Base-by-base conservation (phyloP, 92 coral and sea anemone genomes). In the Phymanthus crucifer region DNA sequence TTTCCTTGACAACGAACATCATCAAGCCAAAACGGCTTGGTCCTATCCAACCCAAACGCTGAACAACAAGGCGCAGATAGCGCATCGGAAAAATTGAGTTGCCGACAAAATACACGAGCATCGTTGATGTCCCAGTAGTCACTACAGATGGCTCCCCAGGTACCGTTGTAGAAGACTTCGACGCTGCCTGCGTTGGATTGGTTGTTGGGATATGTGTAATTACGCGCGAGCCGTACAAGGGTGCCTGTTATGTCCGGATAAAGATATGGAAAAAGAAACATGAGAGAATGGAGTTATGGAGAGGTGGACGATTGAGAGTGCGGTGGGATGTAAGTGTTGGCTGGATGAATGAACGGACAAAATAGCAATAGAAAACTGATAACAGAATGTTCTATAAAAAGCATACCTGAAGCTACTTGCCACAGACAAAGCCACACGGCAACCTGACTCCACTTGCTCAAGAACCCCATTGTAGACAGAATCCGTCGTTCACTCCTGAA, bases 121-220 rank as follows among this genome's bases (percentile, higher is more conserved):
- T 77, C 72, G 46, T n/a, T 68, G 72, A 85, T 64, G 11, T 78
- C 37, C 66, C 88, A 67, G 82, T 77, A 65, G 35, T 78, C 67
- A 32, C 82, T 82, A 56, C 93, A 89, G 47, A 89, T 74, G 34
- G 78, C 17, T 33, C 93, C 90, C 93, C 90, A 89, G 77, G 77
- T 68, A 32, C 93, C 93, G 43, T 82, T 82, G 77, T 77, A 78
- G 4, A 76, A 65, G 8, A 89, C 76, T 36, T 85, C 85, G 23
- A 89, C 83, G 24, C 87, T 74, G 58, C 93, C 93, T 72, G 88
- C 88, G 73, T 81, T 56, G 24, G 67, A 52, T 31, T 43, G 48
- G 48, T 19, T 54, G 64, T 54, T 61, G 29, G 68, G 68, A 27
- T 61, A 61, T 27, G 35, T 61, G 10, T 27, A 7, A 26, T 27